Evolutionary conservation across 1,140 invertebrate genomes (phyloP).

Genomic region (Homalodisca vitripennis): DNA sequence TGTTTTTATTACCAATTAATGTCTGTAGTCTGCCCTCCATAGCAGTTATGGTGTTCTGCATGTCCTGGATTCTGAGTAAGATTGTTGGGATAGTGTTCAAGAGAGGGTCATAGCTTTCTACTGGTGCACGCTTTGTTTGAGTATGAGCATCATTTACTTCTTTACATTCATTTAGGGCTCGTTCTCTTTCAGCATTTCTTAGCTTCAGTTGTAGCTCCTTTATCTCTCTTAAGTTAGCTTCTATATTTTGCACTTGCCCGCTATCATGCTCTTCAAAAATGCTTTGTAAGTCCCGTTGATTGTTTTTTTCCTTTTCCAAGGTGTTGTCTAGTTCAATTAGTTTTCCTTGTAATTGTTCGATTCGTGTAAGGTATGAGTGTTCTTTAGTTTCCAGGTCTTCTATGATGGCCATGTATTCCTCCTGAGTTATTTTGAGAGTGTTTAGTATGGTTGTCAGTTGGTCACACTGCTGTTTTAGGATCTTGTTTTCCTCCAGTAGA

Average conservation of each 20-base stretch:
- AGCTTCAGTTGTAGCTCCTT: background rate
- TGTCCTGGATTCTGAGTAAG: too few relatives aligned
- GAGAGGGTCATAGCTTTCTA: too few relatives aligned
- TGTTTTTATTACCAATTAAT: background rate
- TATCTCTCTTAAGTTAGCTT: background rate
- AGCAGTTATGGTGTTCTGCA: too few relatives aligned
- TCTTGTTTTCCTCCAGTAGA: background rate
- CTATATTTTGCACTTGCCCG: too few relatives aligned
- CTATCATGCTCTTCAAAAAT: too few relatives aligned
- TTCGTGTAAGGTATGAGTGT: too few relatives aligned
- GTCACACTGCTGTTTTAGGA: background rate
- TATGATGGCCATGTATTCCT: background rate
- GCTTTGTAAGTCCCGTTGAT: background rate
- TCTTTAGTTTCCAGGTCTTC: conserved; percentile 12
- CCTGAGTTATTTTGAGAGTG: background rate
- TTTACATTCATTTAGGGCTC: too few relatives aligned
- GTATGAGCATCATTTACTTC: too few relatives aligned
- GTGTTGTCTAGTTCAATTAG: too few relatives aligned
- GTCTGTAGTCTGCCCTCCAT: background rate
- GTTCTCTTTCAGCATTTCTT: too few relatives aligned
- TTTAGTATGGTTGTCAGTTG: background rate
- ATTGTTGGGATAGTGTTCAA: too few relatives aligned
- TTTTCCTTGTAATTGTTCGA: conserved; percentile 5
- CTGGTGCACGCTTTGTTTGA: too few relatives aligned
- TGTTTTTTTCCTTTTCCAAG: background rate